These are phyloP conservation scores for Porites australiensis DNA, from an alignment of 64 coral and sea anemone genomes.

Conservation along the genomic window DNA sequence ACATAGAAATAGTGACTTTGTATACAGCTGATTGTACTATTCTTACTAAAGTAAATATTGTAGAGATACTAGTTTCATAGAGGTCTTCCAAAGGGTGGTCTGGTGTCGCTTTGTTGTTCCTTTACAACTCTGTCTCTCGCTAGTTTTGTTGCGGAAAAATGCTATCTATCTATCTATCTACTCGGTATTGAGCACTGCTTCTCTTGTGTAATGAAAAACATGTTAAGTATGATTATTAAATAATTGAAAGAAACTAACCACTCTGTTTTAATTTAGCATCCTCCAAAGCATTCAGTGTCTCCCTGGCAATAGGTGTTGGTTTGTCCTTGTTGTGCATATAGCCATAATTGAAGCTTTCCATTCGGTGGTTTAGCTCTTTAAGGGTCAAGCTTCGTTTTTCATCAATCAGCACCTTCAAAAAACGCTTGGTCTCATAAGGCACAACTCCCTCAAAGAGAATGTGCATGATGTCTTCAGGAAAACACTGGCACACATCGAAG, in stretches of 20 bases:
- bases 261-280: constrained; percentile 66
- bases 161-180: too few species aligned
- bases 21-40: too few species aligned
- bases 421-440: constrained; percentile 55
- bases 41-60: too few species aligned
- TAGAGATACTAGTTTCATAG: too few species aligned
- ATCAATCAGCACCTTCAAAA: constrained; percentile 58
- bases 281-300: constrained; percentile 39
- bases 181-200: too few species aligned
- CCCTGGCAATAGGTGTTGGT: constrained; percentile 54
- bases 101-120: too few species aligned
- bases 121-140: too few species aligned
- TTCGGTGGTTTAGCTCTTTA: constrained; percentile 48
- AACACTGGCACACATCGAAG: constrained; percentile 63
- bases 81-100: too few species aligned
- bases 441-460: constrained; percentile 60
- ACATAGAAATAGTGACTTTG: too few species aligned
- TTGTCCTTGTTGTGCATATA: constrained; percentile 62
- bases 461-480: constrained; percentile 66
- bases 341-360: constrained; percentile 67
- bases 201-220: neutral
- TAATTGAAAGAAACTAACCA: constrained; percentile 29
- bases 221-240: neutral
- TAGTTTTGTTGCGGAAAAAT: too few species aligned
- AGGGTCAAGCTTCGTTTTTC: constrained; percentile 29